Conservation (phyloP, 1,140 invertebrate genomes). For the Diorhabda sublineata region DNA sequence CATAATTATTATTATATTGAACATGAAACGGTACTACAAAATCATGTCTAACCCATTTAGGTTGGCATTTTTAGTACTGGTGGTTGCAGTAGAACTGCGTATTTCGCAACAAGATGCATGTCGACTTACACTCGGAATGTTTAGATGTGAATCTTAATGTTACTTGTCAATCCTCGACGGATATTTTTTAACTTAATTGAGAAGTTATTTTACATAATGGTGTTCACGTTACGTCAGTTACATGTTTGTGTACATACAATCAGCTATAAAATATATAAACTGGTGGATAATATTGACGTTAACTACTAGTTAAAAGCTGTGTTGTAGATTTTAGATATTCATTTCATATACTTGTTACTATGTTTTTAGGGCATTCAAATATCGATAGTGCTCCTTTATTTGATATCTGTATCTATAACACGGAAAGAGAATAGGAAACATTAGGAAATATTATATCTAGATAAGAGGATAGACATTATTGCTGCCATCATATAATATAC, state of each 20-base stretch:
- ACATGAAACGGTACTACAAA: background rate
- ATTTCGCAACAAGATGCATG: conserved; percentile 31
- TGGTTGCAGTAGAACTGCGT: background rate
- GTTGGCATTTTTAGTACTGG: background rate
- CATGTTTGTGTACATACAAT: conserved; percentile 21
- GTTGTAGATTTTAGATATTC: conserved; percentile 3
- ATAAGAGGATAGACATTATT: too few species aligned
- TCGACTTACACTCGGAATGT: conserved; percentile 30
- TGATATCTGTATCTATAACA: too few species aligned
- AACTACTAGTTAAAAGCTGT: conserved; percentile 1
- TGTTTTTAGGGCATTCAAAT: background rate
- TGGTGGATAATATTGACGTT: conserved; percentile 7
- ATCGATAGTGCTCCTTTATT: too few species aligned
- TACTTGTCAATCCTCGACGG: conserved; percentile 28
- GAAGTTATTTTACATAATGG: conserved; percentile 33
- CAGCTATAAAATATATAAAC: conserved; percentile 18
- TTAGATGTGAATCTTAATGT: conserved; percentile 32
- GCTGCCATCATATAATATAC: too few species aligned
- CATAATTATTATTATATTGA: too few species aligned
- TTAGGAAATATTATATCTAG: too few species aligned
- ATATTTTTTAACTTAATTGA: conserved; percentile 32
- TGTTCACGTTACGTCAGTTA: conserved; percentile 28
- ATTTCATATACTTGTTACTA: background rate
- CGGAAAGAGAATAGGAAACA: too few species aligned
- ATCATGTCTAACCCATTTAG: background rate